Percentiles rank a stretch among this genome's conserved stretches.
phyloP scores from a whole-genome alignment of 2,113 vertebrate species.

The Clarias macrocephalus region DNA sequence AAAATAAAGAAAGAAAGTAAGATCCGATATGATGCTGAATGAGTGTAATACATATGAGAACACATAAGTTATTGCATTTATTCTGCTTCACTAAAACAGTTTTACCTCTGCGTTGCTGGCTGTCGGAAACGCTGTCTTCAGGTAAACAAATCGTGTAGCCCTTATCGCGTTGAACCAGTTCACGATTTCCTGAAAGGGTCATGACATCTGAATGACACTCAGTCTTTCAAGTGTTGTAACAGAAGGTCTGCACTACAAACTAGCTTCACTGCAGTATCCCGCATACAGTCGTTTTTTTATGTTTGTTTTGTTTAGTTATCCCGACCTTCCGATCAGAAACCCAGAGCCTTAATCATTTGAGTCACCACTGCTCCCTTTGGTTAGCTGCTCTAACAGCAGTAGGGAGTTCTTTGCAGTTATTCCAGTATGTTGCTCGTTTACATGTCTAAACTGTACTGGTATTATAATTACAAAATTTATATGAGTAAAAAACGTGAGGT shows the following conservation, averaged over 20 bases:
- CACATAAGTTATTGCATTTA: background rate
- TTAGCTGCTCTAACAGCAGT: background rate
- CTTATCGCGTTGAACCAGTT: constrained; percentile 91
- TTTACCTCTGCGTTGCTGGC: constrained; percentile 79
- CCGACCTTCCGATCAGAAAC: no score
- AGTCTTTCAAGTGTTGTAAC: no score
- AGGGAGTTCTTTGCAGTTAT: background rate
- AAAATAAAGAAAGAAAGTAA: background rate
- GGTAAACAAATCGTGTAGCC: constrained; percentile 82
- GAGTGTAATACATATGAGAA: background rate
- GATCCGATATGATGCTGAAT: background rate
- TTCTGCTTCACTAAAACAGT: background rate
- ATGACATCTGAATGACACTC: background rate
- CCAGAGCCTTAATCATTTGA: no score
- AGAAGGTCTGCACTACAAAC: no score
- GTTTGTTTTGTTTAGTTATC: no score
- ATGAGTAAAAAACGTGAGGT: background rate
- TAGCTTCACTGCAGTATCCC: no score
- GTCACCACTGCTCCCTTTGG: background rate
- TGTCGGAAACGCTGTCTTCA: constrained; percentile 81
- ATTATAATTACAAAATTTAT: background rate
- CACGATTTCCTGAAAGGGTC: constrained; percentile 83
- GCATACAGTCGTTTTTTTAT: no score
- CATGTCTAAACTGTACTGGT: background rate
- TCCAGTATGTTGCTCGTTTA: background rate